Evolutionary conservation across 1,140 invertebrate species (phyloP).

Genomic region (Holotrichia oblita): DNA sequence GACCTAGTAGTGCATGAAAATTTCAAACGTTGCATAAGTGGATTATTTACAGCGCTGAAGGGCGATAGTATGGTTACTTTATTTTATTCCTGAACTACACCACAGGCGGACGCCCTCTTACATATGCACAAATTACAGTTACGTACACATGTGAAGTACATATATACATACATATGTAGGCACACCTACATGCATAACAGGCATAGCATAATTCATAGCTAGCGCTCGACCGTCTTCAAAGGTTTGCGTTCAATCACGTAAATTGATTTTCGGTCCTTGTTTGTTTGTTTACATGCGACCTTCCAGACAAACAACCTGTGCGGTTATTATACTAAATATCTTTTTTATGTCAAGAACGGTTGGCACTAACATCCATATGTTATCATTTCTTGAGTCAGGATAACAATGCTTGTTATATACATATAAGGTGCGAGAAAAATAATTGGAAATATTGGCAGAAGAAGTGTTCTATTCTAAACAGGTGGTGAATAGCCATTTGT

Average conservation of each 20-base stretch:
- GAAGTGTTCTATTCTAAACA: no score
- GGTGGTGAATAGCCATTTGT: no score
- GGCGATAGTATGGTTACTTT: background rate
- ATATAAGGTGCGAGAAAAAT: no score
- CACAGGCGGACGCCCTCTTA: background rate
- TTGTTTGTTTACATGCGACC: background rate
- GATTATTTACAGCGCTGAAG: background rate
- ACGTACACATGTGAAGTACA: background rate
- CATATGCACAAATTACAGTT: background rate
- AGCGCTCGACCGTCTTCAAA: background rate
- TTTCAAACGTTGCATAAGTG: constrained; percentile 3
- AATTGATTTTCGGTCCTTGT: background rate
- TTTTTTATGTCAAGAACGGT: no score
- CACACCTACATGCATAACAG: background rate
- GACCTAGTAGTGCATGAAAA: background rate
- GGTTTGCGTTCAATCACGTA: background rate
- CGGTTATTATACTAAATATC: background rate
- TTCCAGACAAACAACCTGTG: background rate
- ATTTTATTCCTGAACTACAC: background rate
- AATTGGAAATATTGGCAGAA: no score
- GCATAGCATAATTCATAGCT: background rate
- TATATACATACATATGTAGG: background rate
- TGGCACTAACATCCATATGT: no score
- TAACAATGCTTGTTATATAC: no score
- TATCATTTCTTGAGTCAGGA: no score